Percentiles rank a stretch among this genome's conserved stretches.
phyloP scores from a whole-genome alignment of 2,888 invertebrate genomes.

The Prosapia bicincta region DNA sequence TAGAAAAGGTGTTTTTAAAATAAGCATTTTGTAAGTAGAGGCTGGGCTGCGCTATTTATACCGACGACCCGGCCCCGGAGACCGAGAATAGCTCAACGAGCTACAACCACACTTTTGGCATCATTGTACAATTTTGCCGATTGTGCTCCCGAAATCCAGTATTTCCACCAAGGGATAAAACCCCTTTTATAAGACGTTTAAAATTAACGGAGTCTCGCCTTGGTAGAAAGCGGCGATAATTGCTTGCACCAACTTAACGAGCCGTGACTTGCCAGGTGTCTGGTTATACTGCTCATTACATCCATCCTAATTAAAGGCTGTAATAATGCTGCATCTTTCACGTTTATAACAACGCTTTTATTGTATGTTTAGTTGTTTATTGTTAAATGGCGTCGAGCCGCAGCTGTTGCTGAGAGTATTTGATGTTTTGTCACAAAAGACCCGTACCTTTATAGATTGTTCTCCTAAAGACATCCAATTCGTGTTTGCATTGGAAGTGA shows the following conservation, averaged over 20 bases:
- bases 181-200: not conserved
- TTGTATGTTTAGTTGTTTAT: too few relatives aligned
- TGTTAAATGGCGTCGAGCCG: too few relatives aligned
- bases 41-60: not conserved
- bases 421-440: too few relatives aligned
- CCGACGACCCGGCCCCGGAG: not conserved
- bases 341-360: too few relatives aligned
- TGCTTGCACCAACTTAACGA: not conserved
- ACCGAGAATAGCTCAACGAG: not conserved
- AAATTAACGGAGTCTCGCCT: not conserved
- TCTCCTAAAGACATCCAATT: too few relatives aligned
- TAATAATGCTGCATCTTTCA: too few relatives aligned
- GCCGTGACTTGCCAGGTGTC: too few relatives aligned
- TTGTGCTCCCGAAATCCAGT: not conserved
- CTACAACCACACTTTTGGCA: not conserved
- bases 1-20: not conserved
- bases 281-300: too few relatives aligned
- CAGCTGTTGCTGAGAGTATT: too few relatives aligned
- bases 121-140: conserved; percentile 2
- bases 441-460: too few relatives aligned
- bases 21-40: not conserved
- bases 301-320: too few relatives aligned
- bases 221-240: not conserved
- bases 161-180: not conserved
- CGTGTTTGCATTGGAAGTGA: too few relatives aligned